Conservation (phyloP, 2,113 vertebrate genomes). For the Heterochromis multidens region DNA sequence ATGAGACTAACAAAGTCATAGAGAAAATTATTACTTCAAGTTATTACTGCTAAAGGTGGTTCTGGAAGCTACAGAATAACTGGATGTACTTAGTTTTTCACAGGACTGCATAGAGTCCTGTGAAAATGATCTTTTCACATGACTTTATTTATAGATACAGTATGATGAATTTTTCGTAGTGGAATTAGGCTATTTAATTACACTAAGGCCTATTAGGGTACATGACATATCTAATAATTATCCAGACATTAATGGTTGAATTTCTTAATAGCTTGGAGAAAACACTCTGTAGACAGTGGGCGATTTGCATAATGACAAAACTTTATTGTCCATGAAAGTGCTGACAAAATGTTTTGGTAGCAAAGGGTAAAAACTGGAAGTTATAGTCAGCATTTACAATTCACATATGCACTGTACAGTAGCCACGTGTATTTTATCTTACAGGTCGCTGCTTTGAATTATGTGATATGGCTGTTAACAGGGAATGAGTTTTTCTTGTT, state of each 20-base stretch:
- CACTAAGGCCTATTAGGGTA: not conserved
- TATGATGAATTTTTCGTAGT: not conserved
- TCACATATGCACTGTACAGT: not conserved
- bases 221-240: slow-evolving; percentile 8
- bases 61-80: not conserved
- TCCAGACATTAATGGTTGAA: not conserved
- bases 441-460: not conserved
- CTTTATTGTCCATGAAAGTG: not conserved
- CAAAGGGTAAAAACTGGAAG: not conserved
- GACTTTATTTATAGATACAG: not conserved
- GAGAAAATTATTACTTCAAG: not conserved
- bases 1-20: not conserved
- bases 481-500: not conserved
- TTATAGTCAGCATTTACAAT: not conserved
- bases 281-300: not conserved
- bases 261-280: not conserved
- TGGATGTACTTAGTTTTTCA: not conserved
- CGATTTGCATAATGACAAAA: not conserved
- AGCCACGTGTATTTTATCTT: not conserved
- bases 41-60: not conserved
- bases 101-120: not conserved
- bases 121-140: not conserved
- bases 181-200: slow-evolving; percentile 13
- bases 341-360: not conserved
- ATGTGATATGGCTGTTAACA: not conserved